Conservation (phyloP, 2,113 vertebrate species). For the Chaetura pelagica region DNA sequence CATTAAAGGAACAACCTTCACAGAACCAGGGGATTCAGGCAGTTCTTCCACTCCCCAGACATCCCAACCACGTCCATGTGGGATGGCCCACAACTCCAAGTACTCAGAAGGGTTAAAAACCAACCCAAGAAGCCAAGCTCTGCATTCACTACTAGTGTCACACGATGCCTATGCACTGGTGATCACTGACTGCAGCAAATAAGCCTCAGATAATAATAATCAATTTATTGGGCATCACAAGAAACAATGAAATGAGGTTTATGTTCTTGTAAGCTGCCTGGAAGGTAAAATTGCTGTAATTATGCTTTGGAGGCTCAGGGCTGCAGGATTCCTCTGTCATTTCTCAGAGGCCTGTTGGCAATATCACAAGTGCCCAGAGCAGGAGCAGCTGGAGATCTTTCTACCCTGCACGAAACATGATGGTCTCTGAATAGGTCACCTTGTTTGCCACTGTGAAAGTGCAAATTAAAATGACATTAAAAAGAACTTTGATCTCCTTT, state of each 20-base stretch:
- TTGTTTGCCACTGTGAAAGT: neutral
- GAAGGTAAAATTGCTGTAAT: neutral
- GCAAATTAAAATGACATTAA: neutral
- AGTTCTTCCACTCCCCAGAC: neutral
- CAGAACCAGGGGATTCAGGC: accelerated
- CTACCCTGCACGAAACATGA: neutral
- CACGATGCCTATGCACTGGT: neutral
- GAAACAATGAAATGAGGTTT: neutral
- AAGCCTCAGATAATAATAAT: neutral
- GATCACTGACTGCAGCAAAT: neutral
- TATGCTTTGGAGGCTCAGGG: neutral
- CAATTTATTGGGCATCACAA: neutral
- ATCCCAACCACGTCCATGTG: accelerated
- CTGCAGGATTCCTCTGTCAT: neutral
- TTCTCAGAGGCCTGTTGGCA: neutral
- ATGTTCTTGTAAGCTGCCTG: neutral
- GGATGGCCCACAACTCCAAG: neutral
- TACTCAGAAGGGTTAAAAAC: neutral
- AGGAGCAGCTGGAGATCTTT: neutral
- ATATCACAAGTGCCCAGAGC: neutral
- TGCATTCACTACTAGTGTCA: neutral
- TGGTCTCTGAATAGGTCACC: neutral
- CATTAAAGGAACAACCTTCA: neutral
- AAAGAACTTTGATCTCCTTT: neutral
- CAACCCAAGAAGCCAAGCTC: neutral